These are phyloP conservation scores for Mythimna loreyi DNA, from an alignment of 2,888 invertebrate species.

Conservation along the genomic window DNA sequence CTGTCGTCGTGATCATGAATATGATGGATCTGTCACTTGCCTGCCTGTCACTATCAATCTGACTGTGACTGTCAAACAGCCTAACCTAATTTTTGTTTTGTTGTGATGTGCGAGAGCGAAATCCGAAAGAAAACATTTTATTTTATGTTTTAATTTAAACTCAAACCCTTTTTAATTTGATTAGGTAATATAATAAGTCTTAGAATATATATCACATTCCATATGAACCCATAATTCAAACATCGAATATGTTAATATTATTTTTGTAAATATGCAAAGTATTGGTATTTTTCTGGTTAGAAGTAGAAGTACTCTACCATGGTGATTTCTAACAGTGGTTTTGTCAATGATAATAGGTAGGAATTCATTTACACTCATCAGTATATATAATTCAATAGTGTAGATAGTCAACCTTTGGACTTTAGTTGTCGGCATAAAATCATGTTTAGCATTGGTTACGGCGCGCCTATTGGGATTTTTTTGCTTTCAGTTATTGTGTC, in stretches of 20 bases:
- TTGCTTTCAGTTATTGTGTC: constrained; percentile 76
- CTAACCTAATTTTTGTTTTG: constrained; percentile 49
- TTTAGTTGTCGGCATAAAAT: constrained; percentile 61
- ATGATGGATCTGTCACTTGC: neutral
- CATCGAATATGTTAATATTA: constrained; percentile 16
- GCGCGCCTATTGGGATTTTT: constrained; percentile 70
- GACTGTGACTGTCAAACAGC: constrained; percentile 6
- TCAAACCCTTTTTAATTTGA: constrained; percentile 35
- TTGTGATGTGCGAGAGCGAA: constrained; percentile 24
- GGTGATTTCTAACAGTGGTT: constrained; percentile 1
- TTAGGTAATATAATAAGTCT: constrained; percentile 54
- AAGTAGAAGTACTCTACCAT: constrained; percentile 17
- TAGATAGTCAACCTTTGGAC: constrained; percentile 77
- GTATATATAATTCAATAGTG: constrained; percentile 45
- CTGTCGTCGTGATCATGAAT: too few species aligned
- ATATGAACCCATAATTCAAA: constrained; percentile 15
- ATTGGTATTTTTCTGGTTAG: constrained; percentile 6
- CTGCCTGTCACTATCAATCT: constrained; percentile 17
- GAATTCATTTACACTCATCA: constrained; percentile 24
- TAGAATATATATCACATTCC: constrained; percentile 24
- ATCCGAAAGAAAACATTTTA: constrained; percentile 36
- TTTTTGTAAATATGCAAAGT: constrained; percentile 3
- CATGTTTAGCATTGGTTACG: constrained; percentile 60
- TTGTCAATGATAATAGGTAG: constrained; percentile 7
- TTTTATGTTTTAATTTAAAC: constrained; percentile 48